These are phyloP conservation scores for Mantis religiosa DNA, from an alignment of 2,888 invertebrate species.

Conservation along the genomic window DNA sequence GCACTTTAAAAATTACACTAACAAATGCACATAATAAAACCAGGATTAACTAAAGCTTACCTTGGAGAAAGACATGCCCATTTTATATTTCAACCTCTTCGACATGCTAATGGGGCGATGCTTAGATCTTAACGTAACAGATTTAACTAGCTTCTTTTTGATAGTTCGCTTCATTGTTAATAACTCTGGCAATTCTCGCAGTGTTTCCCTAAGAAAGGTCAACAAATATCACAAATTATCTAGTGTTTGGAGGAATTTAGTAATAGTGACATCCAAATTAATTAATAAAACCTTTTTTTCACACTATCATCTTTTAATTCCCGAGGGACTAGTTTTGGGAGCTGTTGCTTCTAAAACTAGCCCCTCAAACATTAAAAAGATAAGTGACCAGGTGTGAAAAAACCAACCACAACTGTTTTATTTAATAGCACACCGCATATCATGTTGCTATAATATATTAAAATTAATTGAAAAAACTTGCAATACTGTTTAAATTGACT, in stretches of 20 bases:
- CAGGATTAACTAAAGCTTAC: conserved; percentile 41
- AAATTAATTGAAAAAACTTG: neutral
- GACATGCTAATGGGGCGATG: conserved; percentile 51
- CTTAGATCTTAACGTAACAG: conserved; percentile 55
- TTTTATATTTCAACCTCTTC: conserved; percentile 56
- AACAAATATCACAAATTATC: neutral
- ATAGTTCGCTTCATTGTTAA: conserved; percentile 64
- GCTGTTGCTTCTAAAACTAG: too few relatives aligned
- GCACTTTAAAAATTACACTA: neutral
- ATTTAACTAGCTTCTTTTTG: conserved; percentile 56
- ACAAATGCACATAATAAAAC: neutral
- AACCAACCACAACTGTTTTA: too few relatives aligned
- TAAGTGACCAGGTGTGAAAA: too few relatives aligned
- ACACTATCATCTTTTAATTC: too few relatives aligned
- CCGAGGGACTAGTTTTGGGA: too few relatives aligned
- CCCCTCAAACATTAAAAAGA: too few relatives aligned
- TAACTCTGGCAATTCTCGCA: conserved; percentile 65
- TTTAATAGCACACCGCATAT: too few relatives aligned
- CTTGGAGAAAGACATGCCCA: conserved; percentile 55
- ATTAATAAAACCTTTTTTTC: too few relatives aligned
- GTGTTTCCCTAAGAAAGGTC: conserved; percentile 53
- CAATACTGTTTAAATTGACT: neutral
- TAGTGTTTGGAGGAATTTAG: too few relatives aligned
- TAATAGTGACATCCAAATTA: too few relatives aligned
- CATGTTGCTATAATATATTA: too few relatives aligned